Percentiles rank a stretch among this genome's conserved stretches.
Conservation (phyloP, 2,888 invertebrate genomes). For the Sarcophaga rosellei region DNA sequence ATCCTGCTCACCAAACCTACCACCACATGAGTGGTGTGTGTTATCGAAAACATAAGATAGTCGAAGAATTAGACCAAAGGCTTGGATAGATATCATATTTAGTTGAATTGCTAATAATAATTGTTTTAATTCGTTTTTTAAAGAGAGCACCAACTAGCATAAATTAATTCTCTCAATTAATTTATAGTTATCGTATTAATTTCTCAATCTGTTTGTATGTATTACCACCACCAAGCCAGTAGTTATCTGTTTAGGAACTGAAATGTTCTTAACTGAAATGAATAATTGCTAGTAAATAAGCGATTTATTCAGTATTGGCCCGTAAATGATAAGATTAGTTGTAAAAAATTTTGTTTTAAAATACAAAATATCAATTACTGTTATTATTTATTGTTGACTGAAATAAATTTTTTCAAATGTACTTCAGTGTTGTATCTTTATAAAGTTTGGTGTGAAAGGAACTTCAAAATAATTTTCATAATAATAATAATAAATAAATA, state of each 20-base stretch:
- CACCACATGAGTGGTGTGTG: too few species aligned
- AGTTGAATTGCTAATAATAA: too few species aligned
- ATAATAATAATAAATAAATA: neutral
- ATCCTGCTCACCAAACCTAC: too few species aligned
- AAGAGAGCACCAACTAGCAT: too few species aligned
- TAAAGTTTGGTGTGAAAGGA: conserved; percentile 32
- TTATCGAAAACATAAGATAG: too few species aligned
- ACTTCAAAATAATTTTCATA: neutral
- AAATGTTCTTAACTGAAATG: neutral
- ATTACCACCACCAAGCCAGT: neutral
- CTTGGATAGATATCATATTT: too few species aligned
- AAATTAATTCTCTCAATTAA: too few species aligned
- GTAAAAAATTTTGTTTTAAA: neutral
- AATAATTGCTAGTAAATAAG: neutral
- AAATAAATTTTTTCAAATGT: conserved; percentile 25
- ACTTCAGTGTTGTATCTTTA: conserved; percentile 20
- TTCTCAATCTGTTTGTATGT: neutral
- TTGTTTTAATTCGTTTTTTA: too few species aligned
- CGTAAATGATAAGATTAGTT: conserved; percentile 57
- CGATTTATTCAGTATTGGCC: neutral
- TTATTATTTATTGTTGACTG: conserved; percentile 25
- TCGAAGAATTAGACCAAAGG: too few species aligned
- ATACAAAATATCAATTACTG: neutral
- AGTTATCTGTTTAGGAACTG: neutral
- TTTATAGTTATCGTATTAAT: neutral